Conservation (phyloP, 2,888 invertebrate genomes). For the Perizoma affinitatum region DNA sequence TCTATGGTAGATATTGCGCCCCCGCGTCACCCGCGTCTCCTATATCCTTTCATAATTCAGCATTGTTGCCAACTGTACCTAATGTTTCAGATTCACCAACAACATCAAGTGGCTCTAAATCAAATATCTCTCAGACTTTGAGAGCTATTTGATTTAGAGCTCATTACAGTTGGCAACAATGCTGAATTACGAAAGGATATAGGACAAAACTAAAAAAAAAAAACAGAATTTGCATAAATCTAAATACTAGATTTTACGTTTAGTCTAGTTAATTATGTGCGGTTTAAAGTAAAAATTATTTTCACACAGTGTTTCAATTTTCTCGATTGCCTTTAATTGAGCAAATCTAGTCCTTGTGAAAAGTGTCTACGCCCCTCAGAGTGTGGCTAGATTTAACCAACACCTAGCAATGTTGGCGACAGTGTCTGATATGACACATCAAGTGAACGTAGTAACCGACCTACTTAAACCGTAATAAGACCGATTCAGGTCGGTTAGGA, state of each 20-base stretch:
- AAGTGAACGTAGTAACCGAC: constrained; percentile 15
- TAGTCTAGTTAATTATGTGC: too few species aligned
- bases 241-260: too few species aligned
- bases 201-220: too few species aligned
- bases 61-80: constrained; percentile 15
- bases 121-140: too few species aligned
- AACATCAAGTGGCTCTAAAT: background rate
- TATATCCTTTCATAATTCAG: constrained; percentile 59
- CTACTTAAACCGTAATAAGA: constrained; percentile 15
- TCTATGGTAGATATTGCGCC: constrained; percentile 47
- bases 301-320: too few species aligned
- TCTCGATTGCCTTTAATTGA: too few species aligned
- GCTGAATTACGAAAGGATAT: constrained; percentile 57
- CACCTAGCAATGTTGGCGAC: constrained; percentile 10
- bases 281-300: too few species aligned
- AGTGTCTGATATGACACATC: background rate
- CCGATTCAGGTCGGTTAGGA: constrained; percentile 9
- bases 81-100: constrained; percentile 20
- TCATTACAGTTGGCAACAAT: constrained; percentile 20
- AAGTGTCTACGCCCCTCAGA: too few species aligned
- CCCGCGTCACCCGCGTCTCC: constrained; percentile 59
- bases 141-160: too few species aligned
- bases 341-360: too few species aligned
- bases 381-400: constrained; percentile 6
- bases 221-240: too few species aligned